These are phyloP conservation scores for Laothoe populi DNA, from an alignment of 2,888 invertebrate genomes.

Conservation along the genomic window DNA sequence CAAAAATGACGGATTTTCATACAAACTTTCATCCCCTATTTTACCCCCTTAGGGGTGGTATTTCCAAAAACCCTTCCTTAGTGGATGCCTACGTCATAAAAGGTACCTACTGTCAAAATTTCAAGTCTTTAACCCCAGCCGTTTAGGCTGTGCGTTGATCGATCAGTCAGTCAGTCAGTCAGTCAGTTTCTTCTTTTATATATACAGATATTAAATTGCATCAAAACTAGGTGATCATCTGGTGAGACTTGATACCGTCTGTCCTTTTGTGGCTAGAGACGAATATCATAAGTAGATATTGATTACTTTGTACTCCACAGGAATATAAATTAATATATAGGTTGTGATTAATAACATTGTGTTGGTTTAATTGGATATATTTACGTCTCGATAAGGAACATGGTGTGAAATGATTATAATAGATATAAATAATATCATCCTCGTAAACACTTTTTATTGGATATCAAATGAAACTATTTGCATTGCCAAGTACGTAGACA, in stretches of 20 bases:
- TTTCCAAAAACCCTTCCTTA: no score
- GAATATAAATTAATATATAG: constrained; percentile 2
- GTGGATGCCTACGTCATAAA: no score
- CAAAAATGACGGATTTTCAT: no score
- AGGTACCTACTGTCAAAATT: no score
- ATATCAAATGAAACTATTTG: background rate
- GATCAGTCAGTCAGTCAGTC: no score
- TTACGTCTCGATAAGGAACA: constrained; percentile 3
- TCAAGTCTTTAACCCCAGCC: no score
- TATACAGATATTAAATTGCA: background rate
- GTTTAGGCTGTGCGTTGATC: no score
- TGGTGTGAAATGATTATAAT: constrained; percentile 2
- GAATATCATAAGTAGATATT: background rate
- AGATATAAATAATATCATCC: background rate
- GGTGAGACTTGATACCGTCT: background rate
- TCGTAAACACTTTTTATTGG: background rate
- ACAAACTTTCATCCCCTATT: no score
- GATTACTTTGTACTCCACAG: background rate
- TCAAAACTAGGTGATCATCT: background rate
- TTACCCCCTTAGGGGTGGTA: no score
- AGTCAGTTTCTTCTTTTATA: no score
- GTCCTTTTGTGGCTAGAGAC: background rate
- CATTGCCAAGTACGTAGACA: background rate
- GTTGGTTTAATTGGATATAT: background rate
- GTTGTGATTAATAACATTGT: background rate